Conservation (phyloP, 1,140 invertebrate species). For the Anastrepha obliqua region DNA sequence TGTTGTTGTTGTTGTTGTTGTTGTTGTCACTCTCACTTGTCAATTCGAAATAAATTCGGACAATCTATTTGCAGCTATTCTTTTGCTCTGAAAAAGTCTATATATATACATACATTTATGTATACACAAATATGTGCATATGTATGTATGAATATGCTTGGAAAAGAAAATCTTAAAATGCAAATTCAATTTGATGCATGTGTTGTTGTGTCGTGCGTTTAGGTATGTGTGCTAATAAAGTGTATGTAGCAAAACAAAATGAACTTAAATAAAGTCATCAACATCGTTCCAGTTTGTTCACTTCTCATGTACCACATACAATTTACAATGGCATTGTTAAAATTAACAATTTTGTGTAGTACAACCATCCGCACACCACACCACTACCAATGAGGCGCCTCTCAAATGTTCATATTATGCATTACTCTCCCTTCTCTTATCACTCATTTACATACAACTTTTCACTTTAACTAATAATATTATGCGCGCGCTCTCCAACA, state of each 20-base stretch:
- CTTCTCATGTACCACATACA: conserved; percentile 4
- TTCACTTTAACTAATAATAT: not conserved
- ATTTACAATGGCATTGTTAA: conserved; percentile 20
- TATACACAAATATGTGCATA: not conserved
- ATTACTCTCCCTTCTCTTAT: not conserved
- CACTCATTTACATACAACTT: not conserved
- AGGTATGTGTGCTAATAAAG: not conserved
- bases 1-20: no score
- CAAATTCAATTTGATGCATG: not conserved
- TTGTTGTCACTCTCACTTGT: not conserved
- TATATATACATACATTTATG: not conserved
- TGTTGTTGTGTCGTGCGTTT: not conserved
- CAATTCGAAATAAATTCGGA: no score
- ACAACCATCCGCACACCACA: not conserved
- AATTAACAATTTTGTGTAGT: conserved; percentile 45
- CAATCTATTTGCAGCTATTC: not conserved
- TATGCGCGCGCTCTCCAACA: not conserved
- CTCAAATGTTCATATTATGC: no score
- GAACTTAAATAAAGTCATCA: not conserved
- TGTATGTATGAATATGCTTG: not conserved
- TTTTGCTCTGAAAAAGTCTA: conserved; percentile 16
- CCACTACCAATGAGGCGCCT: not conserved
- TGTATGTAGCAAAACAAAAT: not conserved
- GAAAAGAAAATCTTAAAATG: conserved; percentile 8
- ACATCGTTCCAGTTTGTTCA: not conserved